Evolutionary conservation across 2,797 vertebrate species (phyloP).

Genomic region (Anguilla marmorata): DNA sequence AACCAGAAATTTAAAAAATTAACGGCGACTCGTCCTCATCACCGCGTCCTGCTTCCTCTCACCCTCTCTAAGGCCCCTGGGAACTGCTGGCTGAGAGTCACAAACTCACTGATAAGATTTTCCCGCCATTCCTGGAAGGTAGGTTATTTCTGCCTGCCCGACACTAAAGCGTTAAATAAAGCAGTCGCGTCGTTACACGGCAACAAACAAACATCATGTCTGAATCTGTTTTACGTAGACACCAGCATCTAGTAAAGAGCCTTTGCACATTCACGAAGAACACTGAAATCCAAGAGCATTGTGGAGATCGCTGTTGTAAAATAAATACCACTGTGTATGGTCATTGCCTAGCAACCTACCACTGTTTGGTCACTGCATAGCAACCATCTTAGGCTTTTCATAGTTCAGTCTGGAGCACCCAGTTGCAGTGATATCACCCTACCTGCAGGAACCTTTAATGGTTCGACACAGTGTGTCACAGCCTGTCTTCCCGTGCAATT

Average conservation of each 20-base stretch:
- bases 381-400: background rate
- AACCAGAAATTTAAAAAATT: background rate
- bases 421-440: background rate
- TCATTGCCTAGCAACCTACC: too few species aligned
- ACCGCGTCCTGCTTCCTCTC: background rate
- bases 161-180: background rate
- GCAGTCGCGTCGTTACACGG: background rate
- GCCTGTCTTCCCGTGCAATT: too few species aligned
- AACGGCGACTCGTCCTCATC: background rate
- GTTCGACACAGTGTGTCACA: background rate
- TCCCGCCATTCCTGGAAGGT: slow-evolving; percentile 70
- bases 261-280: background rate
- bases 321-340: background rate
- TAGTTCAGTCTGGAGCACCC: background rate
- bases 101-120: slow-evolving; percentile 61
- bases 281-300: background rate
- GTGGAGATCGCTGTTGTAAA: slow-evolving; percentile 8
- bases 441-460: background rate
- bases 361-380: background rate
- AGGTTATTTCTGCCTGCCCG: slow-evolving; percentile 11
- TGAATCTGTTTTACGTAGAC: background rate
- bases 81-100: slow-evolving; percentile 67
- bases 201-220: background rate
- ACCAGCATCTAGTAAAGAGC: background rate
- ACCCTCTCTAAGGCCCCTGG: slow-evolving; percentile 57